Evolutionary conservation across 2,888 invertebrate genomes (phyloP), one percentile per base, ranked within the genome.

Genomic region (Eristalinus aeneus): DNA sequence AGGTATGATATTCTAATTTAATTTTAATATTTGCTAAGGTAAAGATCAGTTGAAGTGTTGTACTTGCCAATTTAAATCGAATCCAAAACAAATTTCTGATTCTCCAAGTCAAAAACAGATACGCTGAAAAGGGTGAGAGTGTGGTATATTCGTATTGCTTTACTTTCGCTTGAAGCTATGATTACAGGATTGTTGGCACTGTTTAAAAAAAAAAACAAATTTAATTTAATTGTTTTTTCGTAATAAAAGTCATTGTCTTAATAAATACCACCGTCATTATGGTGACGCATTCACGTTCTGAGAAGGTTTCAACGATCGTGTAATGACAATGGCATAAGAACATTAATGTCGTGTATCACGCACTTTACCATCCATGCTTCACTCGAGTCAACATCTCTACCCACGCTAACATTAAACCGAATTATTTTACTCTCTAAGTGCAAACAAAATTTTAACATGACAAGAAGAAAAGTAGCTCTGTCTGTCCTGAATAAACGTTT

Each of bases 401-500:
- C 46, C 8, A 3, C 46, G 8, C 16, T 46, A n/a, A 16, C 46
- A 16, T 46, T 16, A 8, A 46, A 46, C n/a, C 16, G 8, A 46
- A 46, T 16, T 46, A 8, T n/a, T 16, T n/a, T 64, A 23, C 22
- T 53, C 32, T 16, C 23, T 53, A 34, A 73, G n/a, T 46, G 53
- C 32, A 75, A 53, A 81, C 32, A 64, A 58, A 63, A 69, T 39
- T 46, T 60, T 36, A 11, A 16, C 34, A 5, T 34, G 54, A 39
- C 36, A 80, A 63, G n/a, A 23, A 34, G 22, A 54, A 39, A 23
- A 63, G 39, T 27, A 27, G 2, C 27, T 20, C 27, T 32, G 11
- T 22, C 63, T 34, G 10, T 5, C 46, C 46, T 64, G 58, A 58
- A 64, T 65, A 60, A 71, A 81, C 27, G 27, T 27, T 74, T 22